Evolutionary conservation across 2,797 vertebrate species (phyloP).

Genomic region (Percopsis omiscomaycus): DNA sequence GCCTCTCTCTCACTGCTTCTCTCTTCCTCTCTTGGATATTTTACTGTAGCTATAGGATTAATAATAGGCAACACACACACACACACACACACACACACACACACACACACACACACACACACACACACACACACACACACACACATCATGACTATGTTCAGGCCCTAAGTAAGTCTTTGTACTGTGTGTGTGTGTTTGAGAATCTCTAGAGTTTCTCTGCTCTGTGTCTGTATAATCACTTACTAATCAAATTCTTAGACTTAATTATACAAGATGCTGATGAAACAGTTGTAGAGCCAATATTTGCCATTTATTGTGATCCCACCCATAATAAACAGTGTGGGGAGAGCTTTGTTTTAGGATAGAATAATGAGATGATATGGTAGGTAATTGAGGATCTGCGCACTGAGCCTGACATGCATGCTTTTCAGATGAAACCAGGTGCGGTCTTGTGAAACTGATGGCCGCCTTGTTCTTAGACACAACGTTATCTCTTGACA

Average conservation of each 20-base stretch:
- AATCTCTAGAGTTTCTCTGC: slow-evolving; percentile 37
- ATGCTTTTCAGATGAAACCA: not conserved
- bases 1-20: slow-evolving; percentile 16
- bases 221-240: slow-evolving; percentile 48
- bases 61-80: slow-evolving; percentile 10
- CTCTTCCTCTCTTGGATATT: slow-evolving; percentile 20
- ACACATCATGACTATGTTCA: not conserved
- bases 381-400: no score
- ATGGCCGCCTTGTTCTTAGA: not conserved
- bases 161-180: slow-evolving; percentile 36
- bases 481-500: not conserved
- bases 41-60: slow-evolving; percentile 31
- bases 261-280: slow-evolving; percentile 53
- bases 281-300: slow-evolving; percentile 42
- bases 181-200: not conserved
- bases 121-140: slow-evolving; percentile 16
- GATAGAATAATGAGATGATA: no score
- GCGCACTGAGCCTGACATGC: not conserved
- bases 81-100: slow-evolving; percentile 16
- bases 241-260: slow-evolving; percentile 61
- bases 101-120: slow-evolving; percentile 8
- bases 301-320: no score
- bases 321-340: slow-evolving; percentile 9
- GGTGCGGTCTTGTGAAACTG: not conserved
- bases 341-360: not conserved